phyloP scores from a whole-genome alignment of 2,888 invertebrate genomes.

The Drosophila putrida region DNA sequence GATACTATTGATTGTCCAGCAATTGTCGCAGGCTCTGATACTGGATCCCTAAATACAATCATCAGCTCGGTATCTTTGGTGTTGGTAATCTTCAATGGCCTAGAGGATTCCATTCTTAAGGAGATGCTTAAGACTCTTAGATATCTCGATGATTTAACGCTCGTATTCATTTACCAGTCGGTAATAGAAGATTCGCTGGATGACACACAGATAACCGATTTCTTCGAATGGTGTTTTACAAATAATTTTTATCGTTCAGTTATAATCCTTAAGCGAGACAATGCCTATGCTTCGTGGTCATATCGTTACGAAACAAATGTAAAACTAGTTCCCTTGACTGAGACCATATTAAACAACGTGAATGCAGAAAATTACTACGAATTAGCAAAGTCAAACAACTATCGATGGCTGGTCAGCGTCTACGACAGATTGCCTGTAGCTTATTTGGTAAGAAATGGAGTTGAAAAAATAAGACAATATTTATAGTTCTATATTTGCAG shows the following conservation, averaged over 20 bases:
- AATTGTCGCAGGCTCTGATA: neutral
- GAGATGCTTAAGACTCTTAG: neutral
- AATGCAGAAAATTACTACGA: neutral
- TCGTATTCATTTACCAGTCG: slow-evolving; percentile 3
- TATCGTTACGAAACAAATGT: neutral
- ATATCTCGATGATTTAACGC: fast-evolving
- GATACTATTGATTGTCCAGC: neutral
- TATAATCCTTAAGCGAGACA: neutral
- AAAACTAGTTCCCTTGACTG: neutral
- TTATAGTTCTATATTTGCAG: neutral
- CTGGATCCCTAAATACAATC: neutral
- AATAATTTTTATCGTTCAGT: neutral
- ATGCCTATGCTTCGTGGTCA: neutral
- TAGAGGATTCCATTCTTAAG: neutral
- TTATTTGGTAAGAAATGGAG: slow-evolving; percentile 10
- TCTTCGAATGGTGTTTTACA: neutral
- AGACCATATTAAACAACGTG: neutral
- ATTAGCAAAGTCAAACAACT: neutral
- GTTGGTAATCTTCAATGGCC: neutral
- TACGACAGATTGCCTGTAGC: neutral
- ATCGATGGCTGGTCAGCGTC: neutral
- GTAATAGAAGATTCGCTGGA: neutral
- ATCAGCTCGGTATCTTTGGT: neutral
- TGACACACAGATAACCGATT: neutral
- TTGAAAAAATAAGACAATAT: neutral